phyloP scores from a whole-genome alignment of 2,113 vertebrate genomes.

The Serinus canaria region DNA sequence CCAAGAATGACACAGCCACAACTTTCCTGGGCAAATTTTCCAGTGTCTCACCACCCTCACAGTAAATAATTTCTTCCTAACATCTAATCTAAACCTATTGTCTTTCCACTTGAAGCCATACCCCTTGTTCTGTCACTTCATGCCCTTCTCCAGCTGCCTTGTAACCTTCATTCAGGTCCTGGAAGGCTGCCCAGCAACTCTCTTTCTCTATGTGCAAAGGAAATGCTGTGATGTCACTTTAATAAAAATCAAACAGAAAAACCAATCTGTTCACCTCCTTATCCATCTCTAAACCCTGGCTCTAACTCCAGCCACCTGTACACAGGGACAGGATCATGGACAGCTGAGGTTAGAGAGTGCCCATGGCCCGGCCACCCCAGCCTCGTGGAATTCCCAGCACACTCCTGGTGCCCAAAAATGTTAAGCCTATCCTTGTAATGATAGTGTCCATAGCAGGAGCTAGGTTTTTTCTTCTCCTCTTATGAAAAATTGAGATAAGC shows the following conservation, averaged over 20 bases:
- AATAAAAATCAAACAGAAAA: background rate
- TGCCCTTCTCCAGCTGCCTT: background rate
- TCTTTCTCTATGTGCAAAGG: background rate
- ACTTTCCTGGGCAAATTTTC: background rate
- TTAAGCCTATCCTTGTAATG: background rate
- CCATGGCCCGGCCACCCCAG: rapidly evolving
- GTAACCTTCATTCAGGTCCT: background rate
- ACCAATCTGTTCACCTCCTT: background rate
- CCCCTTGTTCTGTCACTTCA: background rate
- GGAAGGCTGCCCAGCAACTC: background rate
- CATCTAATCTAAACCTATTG: background rate
- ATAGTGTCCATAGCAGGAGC: background rate
- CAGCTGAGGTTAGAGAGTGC: rapidly evolving
- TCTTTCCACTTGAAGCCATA: background rate
- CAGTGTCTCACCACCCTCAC: background rate
- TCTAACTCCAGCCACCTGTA: background rate
- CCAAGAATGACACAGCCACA: background rate
- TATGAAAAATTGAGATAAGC: background rate
- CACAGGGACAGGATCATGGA: no score
- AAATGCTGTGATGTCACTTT: background rate
- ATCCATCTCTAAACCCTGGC: background rate
- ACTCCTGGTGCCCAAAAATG: background rate
- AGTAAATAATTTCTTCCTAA: background rate
- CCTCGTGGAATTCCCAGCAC: rapidly evolving
- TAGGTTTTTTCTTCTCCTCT: background rate